Conservation (phyloP, 2,113 vertebrate genomes). For the Gobius niger region DNA sequence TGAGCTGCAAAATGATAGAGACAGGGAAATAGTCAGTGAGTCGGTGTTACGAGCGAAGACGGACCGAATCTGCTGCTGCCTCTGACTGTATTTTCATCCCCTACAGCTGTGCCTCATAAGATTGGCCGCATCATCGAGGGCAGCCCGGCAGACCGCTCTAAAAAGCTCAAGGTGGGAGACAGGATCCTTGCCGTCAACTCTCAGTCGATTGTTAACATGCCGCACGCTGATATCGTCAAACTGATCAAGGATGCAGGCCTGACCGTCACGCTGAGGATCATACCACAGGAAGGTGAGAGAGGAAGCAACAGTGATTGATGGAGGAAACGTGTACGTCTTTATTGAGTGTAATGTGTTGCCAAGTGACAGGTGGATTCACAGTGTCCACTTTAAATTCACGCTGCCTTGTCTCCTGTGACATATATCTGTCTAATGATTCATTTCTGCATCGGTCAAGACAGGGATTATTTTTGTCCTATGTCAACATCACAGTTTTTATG, state of each 20-base stretch:
- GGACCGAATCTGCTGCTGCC: constrained; percentile 20
- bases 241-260: constrained; percentile 99
- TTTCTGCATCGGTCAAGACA: too few species aligned
- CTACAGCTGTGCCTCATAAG: constrained; percentile 93
- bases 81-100: constrained; percentile 32
- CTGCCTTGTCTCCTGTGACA: background rate
- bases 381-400: background rate
- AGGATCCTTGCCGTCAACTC: constrained; percentile 96
- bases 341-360: background rate
- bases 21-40: constrained; percentile 47
- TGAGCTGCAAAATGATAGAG: constrained; percentile 53
- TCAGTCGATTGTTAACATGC: constrained; percentile 97
- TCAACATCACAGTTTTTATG: too few species aligned
- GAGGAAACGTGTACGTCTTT: background rate
- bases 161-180: constrained; percentile 96
- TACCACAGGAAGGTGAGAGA: constrained; percentile 94
- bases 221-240: constrained; percentile 98
- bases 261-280: constrained; percentile 93
- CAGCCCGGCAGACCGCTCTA: constrained; percentile 95
- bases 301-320: background rate
- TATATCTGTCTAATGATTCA: background rate
- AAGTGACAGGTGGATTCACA: background rate
- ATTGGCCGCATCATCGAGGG: constrained; percentile 98
- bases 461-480: too few species aligned
- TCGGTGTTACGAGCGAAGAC: constrained; percentile 25